Base-by-base conservation (phyloP, 2,888 invertebrate genomes). In the Syrphus vitripennis region DNA sequence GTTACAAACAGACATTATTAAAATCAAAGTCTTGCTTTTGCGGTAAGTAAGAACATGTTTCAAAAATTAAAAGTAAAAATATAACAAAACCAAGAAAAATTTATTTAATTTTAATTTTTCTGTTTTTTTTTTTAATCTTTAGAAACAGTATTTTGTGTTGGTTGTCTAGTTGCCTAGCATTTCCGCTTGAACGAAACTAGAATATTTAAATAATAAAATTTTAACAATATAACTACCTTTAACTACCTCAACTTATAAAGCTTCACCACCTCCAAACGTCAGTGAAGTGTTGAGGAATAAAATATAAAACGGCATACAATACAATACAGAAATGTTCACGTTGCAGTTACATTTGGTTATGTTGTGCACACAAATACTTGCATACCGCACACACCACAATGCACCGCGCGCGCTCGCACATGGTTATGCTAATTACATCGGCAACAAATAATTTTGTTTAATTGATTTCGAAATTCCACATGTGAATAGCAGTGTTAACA, bases 371-470 rank as follows among this genome's bases (percentile, higher is more conserved):
- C 65, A 70, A 24, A 37, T 63, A 80, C 71, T 71, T 45, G 55
- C 48, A 55, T 53, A 65, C 83, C 76, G 76, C 79, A 57, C 34
- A 19, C 55, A 77, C 70, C 71, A 19, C 82, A 82, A 24, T 74
- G 65, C 61, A 86, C 75, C 87, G 82, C 82, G 78, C 86, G 59
- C 87, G 82, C 82, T 74, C 86, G 59, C 83, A 78, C 86, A 87
- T 79, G 87, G 82, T 87, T 87, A 83, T 87, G 87, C 87, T 87
- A 87, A 87, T 87, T 87, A 87, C 87, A 83, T 71, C 83, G 87
- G 87, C 83, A 87, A 87, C 87, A 87, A 87, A 87, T 87, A 87
- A 87, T 87, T 87, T 83, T 83, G 78, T 83, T 83, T 87, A 87
- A 87, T 87, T 87, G 87, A 87, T 87, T 83, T 78, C 83, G 87